Conservation (phyloP, 2,888 invertebrate genomes). For the Petrophora chlorosata region DNA sequence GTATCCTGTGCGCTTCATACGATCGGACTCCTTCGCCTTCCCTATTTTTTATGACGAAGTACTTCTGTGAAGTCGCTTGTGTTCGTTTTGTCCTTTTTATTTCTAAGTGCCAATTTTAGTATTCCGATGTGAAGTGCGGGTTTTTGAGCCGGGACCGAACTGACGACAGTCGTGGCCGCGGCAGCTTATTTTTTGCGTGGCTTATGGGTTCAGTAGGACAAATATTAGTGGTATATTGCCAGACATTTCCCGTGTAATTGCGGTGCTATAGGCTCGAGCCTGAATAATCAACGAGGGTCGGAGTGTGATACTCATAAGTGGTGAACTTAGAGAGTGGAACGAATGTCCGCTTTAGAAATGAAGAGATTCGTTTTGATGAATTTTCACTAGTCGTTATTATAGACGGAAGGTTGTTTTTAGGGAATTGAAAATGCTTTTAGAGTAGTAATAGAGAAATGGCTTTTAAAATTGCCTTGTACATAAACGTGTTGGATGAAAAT, state of each 20-base stretch:
- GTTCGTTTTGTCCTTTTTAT: conserved; percentile 18
- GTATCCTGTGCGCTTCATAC: conserved; percentile 34
- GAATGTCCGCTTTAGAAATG: conserved; percentile 6
- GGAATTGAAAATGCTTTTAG: conserved; percentile 17
- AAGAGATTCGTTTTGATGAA: conserved; percentile 31
- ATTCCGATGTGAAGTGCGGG: conserved; percentile 7
- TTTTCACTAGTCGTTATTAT: conserved; percentile 35
- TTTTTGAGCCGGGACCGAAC: not conserved
- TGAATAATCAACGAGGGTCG: not conserved
- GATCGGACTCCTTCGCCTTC: conserved; percentile 39
- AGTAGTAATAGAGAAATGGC: not conserved
- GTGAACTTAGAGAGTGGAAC: not conserved
- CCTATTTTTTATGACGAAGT: conserved; percentile 53
- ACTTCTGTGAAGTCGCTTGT: conserved; percentile 38
- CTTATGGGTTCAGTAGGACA: not conserved
- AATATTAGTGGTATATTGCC: conserved; percentile 8
- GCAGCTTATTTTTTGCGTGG: not conserved
- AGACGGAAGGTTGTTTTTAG: conserved; percentile 23
- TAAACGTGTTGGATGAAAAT: not conserved
- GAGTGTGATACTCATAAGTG: not conserved
- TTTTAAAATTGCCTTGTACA: conserved; percentile 10
- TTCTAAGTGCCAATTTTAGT: conserved; percentile 20
- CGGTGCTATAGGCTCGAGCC: conserved; percentile 65
- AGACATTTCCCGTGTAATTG: conserved; percentile 41
- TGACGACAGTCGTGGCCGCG: not conserved